Evolutionary conservation across 2,888 invertebrate species (phyloP), one percentile per base, ranked within the genome.

Genomic region (Eristalis intricaria): DNA sequence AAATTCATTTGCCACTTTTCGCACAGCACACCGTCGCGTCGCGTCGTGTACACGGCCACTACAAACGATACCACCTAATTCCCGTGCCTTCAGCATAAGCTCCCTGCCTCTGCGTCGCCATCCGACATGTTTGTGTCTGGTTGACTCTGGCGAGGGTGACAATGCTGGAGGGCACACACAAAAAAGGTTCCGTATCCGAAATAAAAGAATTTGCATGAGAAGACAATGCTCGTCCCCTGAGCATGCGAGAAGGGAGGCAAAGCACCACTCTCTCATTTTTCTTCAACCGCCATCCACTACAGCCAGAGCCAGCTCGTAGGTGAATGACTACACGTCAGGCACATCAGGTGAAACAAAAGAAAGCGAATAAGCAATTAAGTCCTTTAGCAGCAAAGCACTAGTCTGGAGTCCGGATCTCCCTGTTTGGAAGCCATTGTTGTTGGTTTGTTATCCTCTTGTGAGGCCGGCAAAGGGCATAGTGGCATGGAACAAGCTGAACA

Each of bases 351-450:
- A 43, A 32, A 83, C 86, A 83, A 87, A 87, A 87, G 83, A 87
- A 86, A 71, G 68, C 83, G 86, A 83, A 87, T 83, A 87, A 87
- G 86, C 86, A 87, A 87, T 87, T 87, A 87, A 87, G 86, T 83
- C 83, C 70, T 87, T 83, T 87, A 71, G 50, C 78, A 71, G 75
- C 79, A 83, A 79, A 83, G 78, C 78, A 87, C 83, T 78, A 71
- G 71, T 78, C 63, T 60, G 85, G 68, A 71, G 68, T 78, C 63
- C 64, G 85, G 68, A 50, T 19, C 66, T 65, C 68, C 35, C 60
- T 78, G 65, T 70, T 82, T 56, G 69, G 66, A 71, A 63, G 78
- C 66, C 66, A 79, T 87, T 87, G 86, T 83, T 83, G 69, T 74
- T 38, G 86, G 77, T 78, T 70, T 86, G 83, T 86, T 78, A 79